Conservation (phyloP, 2,113 vertebrate species). For the Ciconia boyciana region DNA sequence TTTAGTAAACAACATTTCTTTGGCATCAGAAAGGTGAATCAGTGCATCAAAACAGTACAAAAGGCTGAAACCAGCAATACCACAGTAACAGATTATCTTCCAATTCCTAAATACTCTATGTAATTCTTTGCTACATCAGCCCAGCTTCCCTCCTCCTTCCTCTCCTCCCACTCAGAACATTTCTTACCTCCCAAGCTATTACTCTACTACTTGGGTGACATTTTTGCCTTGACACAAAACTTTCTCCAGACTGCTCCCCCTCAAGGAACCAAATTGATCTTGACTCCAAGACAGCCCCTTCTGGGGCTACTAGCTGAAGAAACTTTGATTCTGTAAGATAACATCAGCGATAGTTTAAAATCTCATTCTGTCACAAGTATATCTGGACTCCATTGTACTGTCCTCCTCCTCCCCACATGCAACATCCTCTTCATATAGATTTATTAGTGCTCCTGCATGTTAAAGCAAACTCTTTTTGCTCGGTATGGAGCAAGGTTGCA, state of each 20-base stretch:
- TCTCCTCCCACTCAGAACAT: not conserved
- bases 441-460: not conserved
- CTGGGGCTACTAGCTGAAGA: not conserved
- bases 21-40: not conserved
- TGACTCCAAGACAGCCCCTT: not conserved
- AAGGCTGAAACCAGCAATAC: not conserved
- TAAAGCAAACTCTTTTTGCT: not conserved
- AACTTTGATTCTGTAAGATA: not conserved
- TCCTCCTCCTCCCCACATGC: not conserved
- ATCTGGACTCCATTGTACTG: not conserved
- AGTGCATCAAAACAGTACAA: not conserved
- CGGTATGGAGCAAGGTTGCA: not conserved
- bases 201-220: not conserved
- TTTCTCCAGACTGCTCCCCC: not conserved
- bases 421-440: not conserved
- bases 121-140: not conserved
- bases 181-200: not conserved
- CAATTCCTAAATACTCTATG: not conserved
- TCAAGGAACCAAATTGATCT: not conserved
- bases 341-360: not conserved
- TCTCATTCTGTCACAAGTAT: too few species aligned
- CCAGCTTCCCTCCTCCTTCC: not conserved
- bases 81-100: not conserved
- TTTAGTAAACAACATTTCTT: not conserved
- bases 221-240: not conserved